Evolutionary conservation across 2,888 invertebrate species (phyloP).

Genomic region (Rugalucina vietnamica): DNA sequence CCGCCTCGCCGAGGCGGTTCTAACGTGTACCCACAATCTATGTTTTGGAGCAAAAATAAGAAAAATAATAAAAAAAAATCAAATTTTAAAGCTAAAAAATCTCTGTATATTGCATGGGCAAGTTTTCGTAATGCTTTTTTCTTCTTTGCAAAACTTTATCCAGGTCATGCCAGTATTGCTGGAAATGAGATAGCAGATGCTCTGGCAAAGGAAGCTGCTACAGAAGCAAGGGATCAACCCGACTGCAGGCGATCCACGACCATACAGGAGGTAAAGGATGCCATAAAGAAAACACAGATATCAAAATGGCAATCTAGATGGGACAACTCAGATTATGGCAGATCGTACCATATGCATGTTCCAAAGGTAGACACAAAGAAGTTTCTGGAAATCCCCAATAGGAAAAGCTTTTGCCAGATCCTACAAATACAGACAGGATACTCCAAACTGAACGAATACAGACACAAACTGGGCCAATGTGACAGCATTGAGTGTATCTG

Average conservation of each 20-base stretch:
- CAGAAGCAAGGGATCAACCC: no score
- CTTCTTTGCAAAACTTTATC: no score
- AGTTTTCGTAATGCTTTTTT: no score
- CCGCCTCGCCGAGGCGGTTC: no score
- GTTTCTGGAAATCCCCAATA: background rate
- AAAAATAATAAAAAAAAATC: no score
- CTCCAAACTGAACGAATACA: background rate
- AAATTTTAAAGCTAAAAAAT: no score
- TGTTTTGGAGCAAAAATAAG: no score
- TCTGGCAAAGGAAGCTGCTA: no score
- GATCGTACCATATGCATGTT: background rate
- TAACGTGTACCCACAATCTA: no score
- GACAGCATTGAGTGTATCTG: background rate
- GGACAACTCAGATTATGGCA: background rate
- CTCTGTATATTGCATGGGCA: no score
- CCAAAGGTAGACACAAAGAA: background rate
- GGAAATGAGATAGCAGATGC: no score
- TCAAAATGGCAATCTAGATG: background rate
- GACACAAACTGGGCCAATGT: background rate
- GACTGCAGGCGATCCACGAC: background rate
- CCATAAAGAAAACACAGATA: background rate
- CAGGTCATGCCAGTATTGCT: no score
- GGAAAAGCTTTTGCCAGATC: background rate
- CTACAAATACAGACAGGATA: constrained; percentile 4
- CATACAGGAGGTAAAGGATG: background rate